Evolutionary conservation across 2,797 vertebrate genomes (phyloP), one percentile per base, ranked within the genome.

Genomic region (Parauchenoglanis punctatus): DNA sequence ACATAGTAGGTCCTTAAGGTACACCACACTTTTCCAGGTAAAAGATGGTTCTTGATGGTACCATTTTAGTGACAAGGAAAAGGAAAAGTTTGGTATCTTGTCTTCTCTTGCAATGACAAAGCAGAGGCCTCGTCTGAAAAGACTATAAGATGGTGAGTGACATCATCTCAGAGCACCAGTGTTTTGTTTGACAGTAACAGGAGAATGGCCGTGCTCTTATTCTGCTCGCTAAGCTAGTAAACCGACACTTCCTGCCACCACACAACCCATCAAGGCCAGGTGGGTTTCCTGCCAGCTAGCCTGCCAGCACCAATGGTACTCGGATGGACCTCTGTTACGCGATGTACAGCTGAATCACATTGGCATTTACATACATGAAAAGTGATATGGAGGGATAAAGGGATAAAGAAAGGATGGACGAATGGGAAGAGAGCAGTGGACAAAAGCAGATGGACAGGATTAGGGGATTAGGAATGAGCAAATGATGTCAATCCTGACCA

Each of bases 201-300:
- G 89, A 91, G 89, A 91, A 84, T 31, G 28, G 25, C 58, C 1
- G 85, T 88, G 59, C 67, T 84, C 73, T 77, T 83, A 76, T 75
- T 77, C 73, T 86, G 85, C 83, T 89, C 85, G 81, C 90, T 91
- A 88, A 87, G 89, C 77, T 82, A 85, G 91, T 91, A 91, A 91
- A 88, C 89, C 83, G 89, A 91, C 85, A 89, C 89, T 85, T 76
- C 61, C 87, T 89, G 85, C 89, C 88, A 88, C 78, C 70, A 80
- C 85, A 88, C 72, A 89, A 90, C 88, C 89, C 85, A 84, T 84
- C 85, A 88, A 90, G 90, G 88, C 83, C 70, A 84, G 85, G 65
- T 85, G 56, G 85, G 83, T 84, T 89, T 86, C 59, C 49, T 86
- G 35, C 0, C 44, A 72, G 49, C 78, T 23, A 73, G 88, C 49